phyloP scores from a whole-genome alignment of 2,797 vertebrate species.

The Scyliorhinus canicula region DNA sequence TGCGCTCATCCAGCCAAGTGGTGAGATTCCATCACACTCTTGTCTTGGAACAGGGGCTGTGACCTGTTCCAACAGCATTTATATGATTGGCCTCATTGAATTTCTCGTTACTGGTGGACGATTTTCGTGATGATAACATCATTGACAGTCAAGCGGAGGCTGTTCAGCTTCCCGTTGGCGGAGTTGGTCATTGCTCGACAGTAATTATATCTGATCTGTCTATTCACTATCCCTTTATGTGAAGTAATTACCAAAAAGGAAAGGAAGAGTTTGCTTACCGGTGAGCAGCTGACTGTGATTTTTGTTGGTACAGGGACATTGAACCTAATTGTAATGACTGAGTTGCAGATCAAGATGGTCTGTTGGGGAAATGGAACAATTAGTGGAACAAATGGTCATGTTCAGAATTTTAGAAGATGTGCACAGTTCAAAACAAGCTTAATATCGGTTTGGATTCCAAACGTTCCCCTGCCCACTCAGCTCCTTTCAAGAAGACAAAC shows the following conservation, averaged over 20 bases:
- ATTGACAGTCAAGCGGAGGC: background rate
- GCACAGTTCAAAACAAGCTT: background rate
- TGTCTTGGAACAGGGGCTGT: background rate
- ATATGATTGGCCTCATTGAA: background rate
- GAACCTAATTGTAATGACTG: background rate
- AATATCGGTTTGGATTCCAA: background rate
- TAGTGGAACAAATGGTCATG: background rate
- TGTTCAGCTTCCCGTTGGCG: background rate
- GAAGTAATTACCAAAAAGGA: background rate
- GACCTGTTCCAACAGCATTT: background rate
- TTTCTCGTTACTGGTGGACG: background rate
- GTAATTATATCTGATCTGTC: background rate
- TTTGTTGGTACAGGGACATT: background rate
- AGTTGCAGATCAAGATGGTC: background rate
- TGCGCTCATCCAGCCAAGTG: background rate
- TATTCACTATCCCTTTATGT: background rate
- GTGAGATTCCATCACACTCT: background rate
- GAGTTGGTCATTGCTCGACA: background rate
- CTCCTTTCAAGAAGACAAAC: background rate
- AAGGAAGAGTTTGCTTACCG: background rate
- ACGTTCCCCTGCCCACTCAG: background rate
- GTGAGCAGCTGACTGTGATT: background rate
- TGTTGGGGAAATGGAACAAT: background rate
- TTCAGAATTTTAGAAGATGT: background rate
- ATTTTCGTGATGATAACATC: background rate